Evolutionary conservation across 35 echinoderm and acorn worm species (phyloP).

Genomic region (Hemicentrotus pulcherrimus): DNA sequence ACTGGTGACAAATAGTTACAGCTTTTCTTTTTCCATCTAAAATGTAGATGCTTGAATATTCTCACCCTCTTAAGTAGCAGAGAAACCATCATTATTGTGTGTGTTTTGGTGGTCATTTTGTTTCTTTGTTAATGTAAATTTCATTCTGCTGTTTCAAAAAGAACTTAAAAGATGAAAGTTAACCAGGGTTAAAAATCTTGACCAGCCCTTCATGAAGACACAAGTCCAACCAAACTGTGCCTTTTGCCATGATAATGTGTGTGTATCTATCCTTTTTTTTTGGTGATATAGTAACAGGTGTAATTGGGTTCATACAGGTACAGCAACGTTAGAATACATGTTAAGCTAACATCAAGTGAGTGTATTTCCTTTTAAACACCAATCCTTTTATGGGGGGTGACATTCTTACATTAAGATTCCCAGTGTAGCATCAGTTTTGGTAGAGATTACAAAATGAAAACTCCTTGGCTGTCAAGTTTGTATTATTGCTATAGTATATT

Average conservation of each 20-base stretch:
- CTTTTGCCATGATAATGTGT: slow-evolving; percentile 5
- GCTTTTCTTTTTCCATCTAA: not conserved
- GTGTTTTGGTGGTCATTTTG: no score
- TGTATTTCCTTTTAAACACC: not conserved
- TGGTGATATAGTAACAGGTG: not conserved
- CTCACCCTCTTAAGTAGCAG: no score
- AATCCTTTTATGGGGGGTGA: not conserved
- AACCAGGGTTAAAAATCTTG: not conserved
- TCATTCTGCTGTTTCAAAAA: no score
- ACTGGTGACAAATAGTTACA: not conserved
- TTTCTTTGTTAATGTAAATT: no score
- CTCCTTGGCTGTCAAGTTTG: no score
- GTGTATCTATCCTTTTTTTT: slow-evolving; percentile 18
- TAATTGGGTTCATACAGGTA: not conserved
- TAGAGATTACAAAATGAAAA: no score
- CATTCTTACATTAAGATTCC: not conserved
- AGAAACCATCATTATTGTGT: no score
- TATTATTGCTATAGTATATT: no score
- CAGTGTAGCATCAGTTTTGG: no score
- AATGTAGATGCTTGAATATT: no score
- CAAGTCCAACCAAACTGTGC: slow-evolving; percentile 18
- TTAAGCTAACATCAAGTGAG: not conserved
- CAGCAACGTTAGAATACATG: not conserved
- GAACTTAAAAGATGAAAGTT: not conserved
- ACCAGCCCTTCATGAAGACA: not conserved